Evolutionary conservation across 2,113 vertebrate species (phyloP), one percentile per base, ranked within the genome.

Genomic region (Anoplopoma fimbria): DNA sequence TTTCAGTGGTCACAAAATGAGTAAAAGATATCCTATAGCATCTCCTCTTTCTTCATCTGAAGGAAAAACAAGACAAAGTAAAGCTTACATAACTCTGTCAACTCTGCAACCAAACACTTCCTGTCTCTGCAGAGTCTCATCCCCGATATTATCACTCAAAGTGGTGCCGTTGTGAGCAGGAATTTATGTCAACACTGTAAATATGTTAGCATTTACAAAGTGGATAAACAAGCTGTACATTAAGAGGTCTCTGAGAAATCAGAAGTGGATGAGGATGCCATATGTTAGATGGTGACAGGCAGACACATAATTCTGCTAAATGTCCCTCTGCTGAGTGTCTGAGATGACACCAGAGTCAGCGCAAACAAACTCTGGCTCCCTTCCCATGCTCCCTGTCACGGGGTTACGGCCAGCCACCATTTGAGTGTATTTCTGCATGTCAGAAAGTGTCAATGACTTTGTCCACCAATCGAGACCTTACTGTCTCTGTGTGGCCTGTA

Each of bases 301-400:
- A 70, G 75, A 76, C 78, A 53, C 81, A 81, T 82, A 40, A 77
- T 15, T 73, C 71, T 77, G 60, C 15, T 61, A 49, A 67, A 81
- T 63, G 75, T 80, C 70, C 47, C 57, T 33, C 51, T 72, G 53
- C 42, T 1, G 34, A 79, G 65, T 45, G 61, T 74, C 57, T 42
- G 69, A 72, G 79, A 57, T n/a, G 68, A 89, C 86, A 70, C 58
- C 23, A 17, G 55, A 79, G 71, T 82, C 76, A 72, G 79, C 38
- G 47, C 75, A 91, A 88, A 91, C 79, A 90, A 91, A 89, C 88
- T 38, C 31, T 38, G 69, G 31, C 80, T 81, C 49, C 31, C 53
- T 85, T 90, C 89, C 81, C 88, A 87, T 81, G 88, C 77, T 73
- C 88, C 53, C 70, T 58, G 77, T 68, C 81, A 2, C 0, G 8